phyloP scores from a whole-genome alignment of 2,888 invertebrate genomes.

The Carabus problematicus region DNA sequence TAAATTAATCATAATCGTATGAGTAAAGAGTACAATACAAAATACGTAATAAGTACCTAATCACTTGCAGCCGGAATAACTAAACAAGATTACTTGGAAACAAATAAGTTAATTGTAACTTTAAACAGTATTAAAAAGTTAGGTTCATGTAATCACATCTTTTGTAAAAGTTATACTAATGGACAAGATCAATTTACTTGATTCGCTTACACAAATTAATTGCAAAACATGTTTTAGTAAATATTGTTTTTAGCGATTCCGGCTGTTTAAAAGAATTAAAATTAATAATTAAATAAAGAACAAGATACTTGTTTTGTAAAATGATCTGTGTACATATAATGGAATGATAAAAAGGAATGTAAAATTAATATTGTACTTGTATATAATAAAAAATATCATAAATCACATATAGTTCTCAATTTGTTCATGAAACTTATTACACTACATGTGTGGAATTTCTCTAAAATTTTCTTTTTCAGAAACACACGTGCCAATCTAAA shows the following conservation, averaged over 20 bases:
- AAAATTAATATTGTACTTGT: slow-evolving; percentile 37
- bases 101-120: too few relatives aligned
- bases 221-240: too few relatives aligned
- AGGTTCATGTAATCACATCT: too few relatives aligned
- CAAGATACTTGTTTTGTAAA: slow-evolving; percentile 13
- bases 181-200: too few relatives aligned
- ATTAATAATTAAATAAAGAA: neutral
- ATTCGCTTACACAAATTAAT: too few relatives aligned
- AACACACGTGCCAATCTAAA: too few relatives aligned
- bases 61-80: neutral
- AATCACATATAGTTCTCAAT: slow-evolving; percentile 17
- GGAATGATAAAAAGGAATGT: slow-evolving; percentile 35
- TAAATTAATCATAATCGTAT: slow-evolving; percentile 34
- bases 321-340: slow-evolving; percentile 23
- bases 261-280: too few relatives aligned
- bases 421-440: slow-evolving; percentile 33
- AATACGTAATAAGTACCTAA: slow-evolving; percentile 41
- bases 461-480: too few relatives aligned
- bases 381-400: slow-evolving; percentile 32
- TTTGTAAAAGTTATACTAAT: too few relatives aligned
- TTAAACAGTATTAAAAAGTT: too few relatives aligned
- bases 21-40: slow-evolving; percentile 41
- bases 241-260: too few relatives aligned
- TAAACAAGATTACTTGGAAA: too few relatives aligned
- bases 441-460: neutral